Evolutionary conservation across 2,888 invertebrate genomes (phyloP), one percentile per base, ranked within the genome.

Genomic region (Standfussiana lucernea): DNA sequence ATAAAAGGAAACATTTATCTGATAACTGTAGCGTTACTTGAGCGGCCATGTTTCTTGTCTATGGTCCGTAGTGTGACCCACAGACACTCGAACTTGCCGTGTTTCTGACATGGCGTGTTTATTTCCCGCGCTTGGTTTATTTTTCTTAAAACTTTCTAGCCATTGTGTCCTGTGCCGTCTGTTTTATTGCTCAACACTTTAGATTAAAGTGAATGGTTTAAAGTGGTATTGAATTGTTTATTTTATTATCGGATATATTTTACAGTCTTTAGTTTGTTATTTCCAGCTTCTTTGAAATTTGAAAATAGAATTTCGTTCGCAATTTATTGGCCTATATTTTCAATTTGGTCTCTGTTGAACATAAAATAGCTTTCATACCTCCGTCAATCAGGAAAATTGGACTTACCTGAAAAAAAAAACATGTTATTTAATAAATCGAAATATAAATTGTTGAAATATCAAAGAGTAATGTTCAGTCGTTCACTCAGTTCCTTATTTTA

Each of bases 41-140:
- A 87, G 64, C 79, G 83, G 56, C 75, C 82, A 82, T 88, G 80
- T 86, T 82, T 77, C 80, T 85, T 86, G 75, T 81, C 75, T 59
- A 74, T 82, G 80, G 86, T 84, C 84, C 82, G 79, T 77, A 82
- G 81, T 80, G 83, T 83, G 83, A 78, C 80, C 87, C 86, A 83
- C 69, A 76, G 79, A 72, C 73, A 83, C 86, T 91, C 82, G 68
- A 89, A 90, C 75, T 90, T 86, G 86, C 90, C 87, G 86, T 79
- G 82, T 80, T 87, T 85, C 93, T 92, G 94, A 93, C 94, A 89
- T 91, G 85, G 84, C 87, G 86, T 67, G 84, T 91, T 91, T 91
- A 92, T 92, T 92, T 92, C 88, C 80, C 75, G 84, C 75, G 76
- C 84, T 88, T 86, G 86, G 85, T 91, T 91, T 92, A 91, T 92